Conservation (phyloP, 2,797 vertebrate genomes). For the Eulemur albifrons region DNA sequence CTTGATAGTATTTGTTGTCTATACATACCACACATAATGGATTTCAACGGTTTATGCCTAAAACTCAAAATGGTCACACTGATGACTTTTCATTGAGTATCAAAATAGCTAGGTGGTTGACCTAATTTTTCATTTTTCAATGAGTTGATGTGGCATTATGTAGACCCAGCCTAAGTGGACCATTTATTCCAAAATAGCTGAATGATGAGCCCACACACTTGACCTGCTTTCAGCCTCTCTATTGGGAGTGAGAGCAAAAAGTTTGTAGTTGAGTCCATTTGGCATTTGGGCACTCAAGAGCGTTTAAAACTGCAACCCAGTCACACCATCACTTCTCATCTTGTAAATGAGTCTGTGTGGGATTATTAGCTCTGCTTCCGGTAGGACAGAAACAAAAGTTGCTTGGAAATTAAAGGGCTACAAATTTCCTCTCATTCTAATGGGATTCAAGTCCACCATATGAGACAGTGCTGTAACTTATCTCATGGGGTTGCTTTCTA, state of each 20-base stretch:
- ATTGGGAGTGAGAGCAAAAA: neutral
- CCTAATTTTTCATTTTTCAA: slow-evolving; percentile 57
- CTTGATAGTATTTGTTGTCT: slow-evolving; percentile 28
- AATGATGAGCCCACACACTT: slow-evolving; percentile 25
- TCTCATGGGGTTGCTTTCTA: neutral
- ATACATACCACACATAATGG: neutral
- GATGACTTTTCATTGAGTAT: slow-evolving; percentile 21
- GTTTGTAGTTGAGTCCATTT: slow-evolving; percentile 14
- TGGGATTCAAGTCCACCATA: neutral
- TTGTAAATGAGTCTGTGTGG: slow-evolving; percentile 1
- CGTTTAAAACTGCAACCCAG: neutral
- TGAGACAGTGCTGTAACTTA: neutral
- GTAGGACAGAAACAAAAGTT: neutral
- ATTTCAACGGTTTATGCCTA: slow-evolving; percentile 30
- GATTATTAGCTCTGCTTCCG: neutral
- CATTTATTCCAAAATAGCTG: slow-evolving; percentile 60
- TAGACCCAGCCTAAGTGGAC: slow-evolving; percentile 29
- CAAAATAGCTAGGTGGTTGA: slow-evolving; percentile 48
- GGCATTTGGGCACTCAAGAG: neutral
- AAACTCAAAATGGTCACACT: neutral
- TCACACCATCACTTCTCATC: neutral
- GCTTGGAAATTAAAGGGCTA: neutral
- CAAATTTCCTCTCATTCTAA: neutral
- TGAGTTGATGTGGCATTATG: slow-evolving; percentile 1
- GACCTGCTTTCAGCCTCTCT: slow-evolving; percentile 18